Evolutionary conservation across 2,888 invertebrate genomes (phyloP).

Genomic region (Silvanus unidentatus): DNA sequence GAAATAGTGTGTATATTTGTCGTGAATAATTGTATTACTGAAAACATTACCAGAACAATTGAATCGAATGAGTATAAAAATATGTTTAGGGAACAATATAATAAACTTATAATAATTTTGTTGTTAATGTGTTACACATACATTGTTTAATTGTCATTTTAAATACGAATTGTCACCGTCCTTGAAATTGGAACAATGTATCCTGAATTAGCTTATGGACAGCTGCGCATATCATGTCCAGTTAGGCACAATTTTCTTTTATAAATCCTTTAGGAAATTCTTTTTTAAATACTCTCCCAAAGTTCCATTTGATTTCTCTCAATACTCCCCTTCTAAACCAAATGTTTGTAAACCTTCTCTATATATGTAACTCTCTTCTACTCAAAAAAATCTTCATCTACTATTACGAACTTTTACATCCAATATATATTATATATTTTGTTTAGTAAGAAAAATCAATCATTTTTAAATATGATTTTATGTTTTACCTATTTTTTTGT

Average conservation of each 20-base stretch:
- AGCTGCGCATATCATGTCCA: constrained; percentile 37
- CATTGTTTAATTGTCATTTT: constrained; percentile 14
- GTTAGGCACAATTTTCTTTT: constrained; percentile 24
- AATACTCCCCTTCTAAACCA: neutral
- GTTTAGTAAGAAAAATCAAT: neutral
- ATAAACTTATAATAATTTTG: constrained; percentile 1
- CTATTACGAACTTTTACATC: too few relatives aligned
- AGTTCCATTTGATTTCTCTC: too few relatives aligned
- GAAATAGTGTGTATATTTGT: too few relatives aligned
- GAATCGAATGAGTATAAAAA: constrained; percentile 7
- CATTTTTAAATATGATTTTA: constrained; percentile 19
- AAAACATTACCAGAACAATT: neutral
- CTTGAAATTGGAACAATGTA: constrained; percentile 34
- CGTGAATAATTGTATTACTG: too few relatives aligned
- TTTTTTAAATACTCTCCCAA: neutral
- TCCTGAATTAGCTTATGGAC: constrained; percentile 33
- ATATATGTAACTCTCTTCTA: too few relatives aligned
- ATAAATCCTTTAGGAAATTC: constrained; percentile 13
- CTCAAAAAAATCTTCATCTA: too few relatives aligned
- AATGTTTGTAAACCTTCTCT: constrained; percentile 15
- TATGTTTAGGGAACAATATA: constrained; percentile 9
- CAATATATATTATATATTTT: too few relatives aligned
- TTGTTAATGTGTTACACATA: constrained; percentile 1
- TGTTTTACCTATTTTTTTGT: constrained; percentile 26
- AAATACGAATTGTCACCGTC: constrained; percentile 44